Base-by-base conservation (phyloP, 1,140 invertebrate species). In the Mactra quadrangularis region DNA sequence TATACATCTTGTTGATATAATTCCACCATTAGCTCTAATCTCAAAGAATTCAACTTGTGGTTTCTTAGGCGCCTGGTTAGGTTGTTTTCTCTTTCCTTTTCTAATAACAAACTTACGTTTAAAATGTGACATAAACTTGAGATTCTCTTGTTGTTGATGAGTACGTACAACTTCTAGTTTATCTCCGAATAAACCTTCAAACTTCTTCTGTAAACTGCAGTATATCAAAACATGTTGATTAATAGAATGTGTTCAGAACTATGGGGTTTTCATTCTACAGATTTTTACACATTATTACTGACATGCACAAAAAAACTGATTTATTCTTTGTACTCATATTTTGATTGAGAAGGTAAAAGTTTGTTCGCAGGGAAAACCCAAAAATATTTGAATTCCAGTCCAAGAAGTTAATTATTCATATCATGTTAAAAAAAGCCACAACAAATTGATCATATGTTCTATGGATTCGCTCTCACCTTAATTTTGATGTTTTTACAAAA, bases 81-180 rank as follows among this genome's bases (percentile, higher is more conserved):
- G 89, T 1, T 81, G 70, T 74, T 90, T 91, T 72, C 98, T 94
- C 92, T 97, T 98, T 38, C 98, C 99, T 83, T 96, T 95, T 86
- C 97, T 96, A 60, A 99, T 99, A 19, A 99, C 95, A 93, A 99
- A 99, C 91, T 98, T 96, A 72, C 96, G 94, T 90, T 99, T 97
- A 93, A 99, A 99, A 93, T 99, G 98, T 0, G 98, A 97, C 94
- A 99, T 96, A 91, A 99, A 99, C 93, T 99, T 99, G 29, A 99
- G 95, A 93, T 98, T 99, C 94, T 99, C 99, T 93, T 99, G 98
- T 92, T 99, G 99, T 87, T 95, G 98, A 93, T 99, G 97, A n/a
- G 97, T 99, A 60, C 98, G 94, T 0, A 99, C 96, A 1, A 99
- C 98, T 94, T 99, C 98, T 77, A 99, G 94, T 89, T 99, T 97